A percentile compares a stretch with the other conserved stretches of the same genome.
These are phyloP conservation scores for Catostylus mosaicus DNA, from an alignment of 30 jellyfish, hydroid and myxozoan species.

Conservation along the genomic window DNA sequence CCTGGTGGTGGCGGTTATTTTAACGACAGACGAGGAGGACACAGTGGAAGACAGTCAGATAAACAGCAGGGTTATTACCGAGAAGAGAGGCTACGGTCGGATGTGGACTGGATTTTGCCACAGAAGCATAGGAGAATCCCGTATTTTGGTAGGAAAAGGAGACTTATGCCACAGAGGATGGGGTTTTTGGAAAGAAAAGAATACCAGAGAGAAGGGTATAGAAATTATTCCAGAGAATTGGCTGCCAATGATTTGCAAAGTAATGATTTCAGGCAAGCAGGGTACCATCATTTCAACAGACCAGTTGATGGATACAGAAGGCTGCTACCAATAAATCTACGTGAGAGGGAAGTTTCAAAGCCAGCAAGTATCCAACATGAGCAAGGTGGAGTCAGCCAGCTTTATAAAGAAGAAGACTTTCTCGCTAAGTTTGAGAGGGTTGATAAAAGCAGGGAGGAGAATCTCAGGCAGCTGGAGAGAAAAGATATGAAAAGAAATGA, in stretches of 20 bases:
- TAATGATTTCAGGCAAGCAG: background rate
- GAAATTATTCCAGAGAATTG: background rate
- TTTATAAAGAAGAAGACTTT: background rate
- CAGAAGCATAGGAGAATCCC: conserved; percentile 8
- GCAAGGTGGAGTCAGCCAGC: no score
- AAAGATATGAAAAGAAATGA: background rate
- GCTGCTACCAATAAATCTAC: background rate
- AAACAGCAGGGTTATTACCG: background rate
- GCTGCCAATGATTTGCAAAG: background rate
- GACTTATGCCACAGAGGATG: background rate
- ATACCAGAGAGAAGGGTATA: background rate
- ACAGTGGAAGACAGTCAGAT: background rate
- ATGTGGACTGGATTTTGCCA: background rate
- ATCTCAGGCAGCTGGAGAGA: background rate
- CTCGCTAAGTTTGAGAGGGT: background rate
- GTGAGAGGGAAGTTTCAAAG: background rate
- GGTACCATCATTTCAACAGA: background rate
- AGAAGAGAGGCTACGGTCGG: background rate
- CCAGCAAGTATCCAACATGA: no score
- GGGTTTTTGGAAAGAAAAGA: background rate
- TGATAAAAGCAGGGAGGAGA: background rate
- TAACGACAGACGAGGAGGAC: background rate
- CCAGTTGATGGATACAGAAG: background rate
- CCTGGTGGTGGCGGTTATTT: background rate
- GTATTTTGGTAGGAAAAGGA: conserved; percentile 12